Base-by-base conservation (phyloP, 2,797 vertebrate species). In the Ispidina picta region DNA sequence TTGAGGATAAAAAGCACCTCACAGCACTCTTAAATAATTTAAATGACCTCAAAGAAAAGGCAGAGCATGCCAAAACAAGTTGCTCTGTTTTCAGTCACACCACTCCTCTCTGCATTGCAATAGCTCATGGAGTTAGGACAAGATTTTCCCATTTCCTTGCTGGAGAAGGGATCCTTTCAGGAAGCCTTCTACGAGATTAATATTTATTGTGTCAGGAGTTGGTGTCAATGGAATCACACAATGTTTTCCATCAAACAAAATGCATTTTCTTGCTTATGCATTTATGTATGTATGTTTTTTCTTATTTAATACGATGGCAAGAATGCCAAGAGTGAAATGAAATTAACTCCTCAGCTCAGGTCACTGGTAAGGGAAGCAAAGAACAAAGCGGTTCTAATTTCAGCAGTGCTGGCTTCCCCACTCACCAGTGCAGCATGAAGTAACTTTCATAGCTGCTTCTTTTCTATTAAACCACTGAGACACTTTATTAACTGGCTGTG, bases 11-110 rank as follows among this genome's bases (percentile, higher is more conserved):
- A 86, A 88, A 63, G 25, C 51, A 59, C 35, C 77, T 95, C 48
- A 20, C 1, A 85, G 43, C 51, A 49, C 39, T 62, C 43, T 79
- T 86, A 81, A 90, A 89, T 91, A 93, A 96, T 92, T 94, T 63
- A 92, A 80, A 75, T 22, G 49, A 39, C 58, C 66, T 94, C 72
- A 74, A 92, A 89, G 69, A 35, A 60, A 87, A 80, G n/a, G 35
- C 55, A 80, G 46, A 74, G 58, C 72, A 81, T n/a, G 72, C 48
- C 70, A 83, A 59, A 90, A 54, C 39, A 81, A 80, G 70, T 59
- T 62, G 73, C 63, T 93, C 51, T 87, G 55, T 58, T 90, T 76
- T 77, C 88, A 85, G 54, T 37, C 71, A 41, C 37, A 51, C 23
- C 62, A 33, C 6, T 86, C 39, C 39, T 51, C 59, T 90, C 59